Base-by-base conservation (phyloP, 1,140 invertebrate genomes). In the Steinernema feltiae region DNA sequence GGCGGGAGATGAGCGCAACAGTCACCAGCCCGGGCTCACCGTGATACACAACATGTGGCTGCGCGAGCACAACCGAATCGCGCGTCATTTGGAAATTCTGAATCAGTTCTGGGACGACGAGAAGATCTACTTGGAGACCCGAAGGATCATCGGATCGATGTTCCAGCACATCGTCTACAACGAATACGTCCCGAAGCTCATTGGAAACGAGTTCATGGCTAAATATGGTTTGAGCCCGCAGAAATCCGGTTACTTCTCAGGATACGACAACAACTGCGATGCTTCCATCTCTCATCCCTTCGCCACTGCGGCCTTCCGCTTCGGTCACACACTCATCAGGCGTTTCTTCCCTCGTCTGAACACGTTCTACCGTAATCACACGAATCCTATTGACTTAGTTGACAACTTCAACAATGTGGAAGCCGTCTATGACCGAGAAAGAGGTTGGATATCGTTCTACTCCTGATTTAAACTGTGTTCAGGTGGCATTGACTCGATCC, bases 1-100 rank as follows among this genome's bases (percentile, higher is more conserved):
- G 12, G 85, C 82, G 92, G 92, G 94, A 83, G 94, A 97, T 88
- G 93, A 94, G 84, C 90, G 94, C 83, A 94, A 96, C 1, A 95
- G 95, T 85, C 94, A 97, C 85, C 94, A 96, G 83, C 87, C 95
- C 74, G 92, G 94, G 0, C 87, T 96, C 24, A 86, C 84, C 3
- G 79, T 84, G 0, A 85, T 85, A 70, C 84, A 85, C 75, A 85
- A 75, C 32, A 84, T 96, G 0, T 92, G 94, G 91, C 93, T 90
- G 0, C 78, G 90, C 1, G 88, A 89, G 75, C 93, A 96, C 85
- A 96, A 96, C 85, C 89, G 93, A 73, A 87, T 94, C 0, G 93
- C 93, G 0, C 90, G 90, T 70, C 91, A 88, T 30, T 86, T 96
- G 32, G 89, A 90, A 0, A 88, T 90, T 70, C 70, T 88, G 1